Evolutionary conservation across 2,888 invertebrate genomes (phyloP), one percentile per base, ranked within the genome.

Genomic region (Scrobipalpa costella): DNA sequence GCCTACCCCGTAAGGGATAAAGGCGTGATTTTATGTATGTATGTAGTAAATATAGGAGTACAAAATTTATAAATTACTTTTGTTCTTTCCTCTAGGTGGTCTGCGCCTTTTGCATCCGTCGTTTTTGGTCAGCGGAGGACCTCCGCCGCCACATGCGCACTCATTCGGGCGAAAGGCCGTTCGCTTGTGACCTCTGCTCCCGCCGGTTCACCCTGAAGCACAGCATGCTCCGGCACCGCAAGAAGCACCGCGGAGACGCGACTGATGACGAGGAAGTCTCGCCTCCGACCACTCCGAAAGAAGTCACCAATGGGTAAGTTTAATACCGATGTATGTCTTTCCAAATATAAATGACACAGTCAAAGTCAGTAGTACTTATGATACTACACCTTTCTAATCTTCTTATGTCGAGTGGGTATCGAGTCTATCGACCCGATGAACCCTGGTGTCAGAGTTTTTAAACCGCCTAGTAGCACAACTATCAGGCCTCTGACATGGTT

Each of bases 121-220:
- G 98, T 57, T 98, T 98, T 89, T 98, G 98, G 98, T 98, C 98
- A 0, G 96, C 98, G 0, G 98, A 98, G 81, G 98, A 98, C 83
- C 90, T 98, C 6, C 93, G 98, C 0, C 94, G 98, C 0, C 98
- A 98, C 85, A 98, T 98, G 97, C 92, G 98, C 19, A 98, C 98
- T 0, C 98, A 98, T 82, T 96, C 97, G 0, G 98, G 98, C 0
- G 98, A 98, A 79, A 90, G 98, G 0, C 98, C 98, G 0, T 98
- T 98, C 83, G 96, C 96, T 65, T 98, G 98, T 80, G 97, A 97
- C 83, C 94, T 97, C 52, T 98, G 98, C 84, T 90, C 95, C 44
- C 93, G 98, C 7, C 94, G 96, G 68, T 98, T 98, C 88, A 98
- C 98, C 0, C 89, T 98, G 57, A 98, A 98, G 78, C 98, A 98